Conservation (phyloP, 92 coral and sea anemone genomes). For the Phymanthus crucifer region DNA sequence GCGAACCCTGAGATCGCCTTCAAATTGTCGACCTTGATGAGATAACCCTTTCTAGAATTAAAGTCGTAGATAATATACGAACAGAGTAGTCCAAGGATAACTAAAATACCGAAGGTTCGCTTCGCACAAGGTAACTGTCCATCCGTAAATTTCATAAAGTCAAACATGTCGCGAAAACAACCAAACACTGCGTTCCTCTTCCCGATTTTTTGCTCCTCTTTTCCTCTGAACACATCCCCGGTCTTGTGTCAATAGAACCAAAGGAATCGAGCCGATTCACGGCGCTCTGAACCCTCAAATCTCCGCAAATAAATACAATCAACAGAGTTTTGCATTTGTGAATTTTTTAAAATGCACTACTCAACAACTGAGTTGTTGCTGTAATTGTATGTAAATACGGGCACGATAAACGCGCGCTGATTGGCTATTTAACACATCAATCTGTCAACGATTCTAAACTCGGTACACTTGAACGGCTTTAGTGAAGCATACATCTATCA, state of each 20-base stretch:
- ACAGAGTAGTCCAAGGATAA: conserved; percentile 35
- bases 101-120: conserved; percentile 50
- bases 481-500: not conserved
- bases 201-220: not conserved
- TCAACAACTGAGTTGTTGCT: conserved; percentile 16
- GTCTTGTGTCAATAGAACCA: not conserved
- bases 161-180: conserved; percentile 21
- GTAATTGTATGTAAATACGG: conserved; percentile 50
- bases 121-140: conserved; percentile 50
- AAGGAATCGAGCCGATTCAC: not conserved
- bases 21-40: conserved; percentile 8
- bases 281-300: conserved; percentile 13
- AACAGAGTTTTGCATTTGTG: conserved; percentile 29
- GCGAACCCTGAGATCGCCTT: conserved; percentile 8
- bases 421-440: conserved; percentile 40
- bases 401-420: conserved; percentile 11
- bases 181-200: not conserved
- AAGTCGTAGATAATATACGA: conserved; percentile 47
- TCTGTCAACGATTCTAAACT: conserved; percentile 44
- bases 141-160: conserved; percentile 52
- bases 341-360: conserved; percentile 17
- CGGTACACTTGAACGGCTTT: conserved; percentile 29
- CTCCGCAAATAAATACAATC: conserved; percentile 22
- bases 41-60: conserved; percentile 30
- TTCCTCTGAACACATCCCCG: not conserved